These are phyloP conservation scores for Cheilosia variabilis DNA, from an alignment of 2,888 invertebrate species.

Conservation along the genomic window DNA sequence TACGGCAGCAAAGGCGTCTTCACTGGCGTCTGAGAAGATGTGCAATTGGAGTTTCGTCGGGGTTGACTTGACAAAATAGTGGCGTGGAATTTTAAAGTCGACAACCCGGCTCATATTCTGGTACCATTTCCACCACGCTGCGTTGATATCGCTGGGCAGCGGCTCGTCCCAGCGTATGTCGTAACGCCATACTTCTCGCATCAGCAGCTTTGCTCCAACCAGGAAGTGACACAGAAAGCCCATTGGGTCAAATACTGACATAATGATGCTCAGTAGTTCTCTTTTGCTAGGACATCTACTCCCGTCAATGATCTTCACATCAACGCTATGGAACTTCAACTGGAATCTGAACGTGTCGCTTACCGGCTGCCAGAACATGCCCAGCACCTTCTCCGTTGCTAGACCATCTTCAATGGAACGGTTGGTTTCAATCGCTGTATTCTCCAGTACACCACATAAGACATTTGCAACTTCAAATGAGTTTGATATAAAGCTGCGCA, in stretches of 20 bases:
- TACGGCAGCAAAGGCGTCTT: constrained; percentile 60
- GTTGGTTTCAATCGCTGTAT: too few species aligned
- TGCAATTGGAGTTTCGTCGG: too few species aligned
- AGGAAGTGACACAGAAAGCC: constrained; percentile 2
- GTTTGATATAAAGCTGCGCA: constrained; percentile 3
- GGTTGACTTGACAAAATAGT: too few species aligned
- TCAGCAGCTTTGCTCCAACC: constrained; percentile 14
- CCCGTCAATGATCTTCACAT: constrained; percentile 31
- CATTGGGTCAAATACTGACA: constrained; percentile 31
- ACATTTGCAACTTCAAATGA: not conserved
- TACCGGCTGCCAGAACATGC: constrained; percentile 68
- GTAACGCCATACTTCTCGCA: not conserved
- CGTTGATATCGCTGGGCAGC: not conserved
- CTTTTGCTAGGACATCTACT: not conserved
- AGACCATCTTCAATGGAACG: not conserved
- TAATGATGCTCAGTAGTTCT: constrained; percentile 8
- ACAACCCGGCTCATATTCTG: too few species aligned
- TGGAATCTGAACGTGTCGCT: constrained; percentile 60
- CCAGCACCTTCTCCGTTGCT: constrained; percentile 59
- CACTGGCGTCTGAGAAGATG: constrained; percentile 48
- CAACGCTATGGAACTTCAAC: constrained; percentile 34
- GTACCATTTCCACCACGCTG: not conserved
- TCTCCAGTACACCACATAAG: too few species aligned
- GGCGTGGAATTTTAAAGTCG: too few species aligned
- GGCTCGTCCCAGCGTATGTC: constrained; percentile 19